Base-by-base conservation (phyloP, 2,888 invertebrate genomes). In the Artemia sinica region DNA sequence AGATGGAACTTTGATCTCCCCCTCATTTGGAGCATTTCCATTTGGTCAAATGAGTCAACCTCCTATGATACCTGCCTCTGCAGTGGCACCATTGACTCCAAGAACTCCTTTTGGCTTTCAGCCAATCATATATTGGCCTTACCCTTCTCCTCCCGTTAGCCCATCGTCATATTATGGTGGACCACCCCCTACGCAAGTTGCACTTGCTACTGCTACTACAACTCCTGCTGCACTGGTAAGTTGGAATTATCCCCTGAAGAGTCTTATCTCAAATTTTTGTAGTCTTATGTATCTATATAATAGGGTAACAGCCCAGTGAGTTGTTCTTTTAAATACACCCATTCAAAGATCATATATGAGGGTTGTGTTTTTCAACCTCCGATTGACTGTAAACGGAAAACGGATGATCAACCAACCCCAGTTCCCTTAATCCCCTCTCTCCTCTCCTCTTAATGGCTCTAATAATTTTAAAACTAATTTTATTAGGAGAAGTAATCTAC, bases 131-230 rank as follows among this genome's bases (percentile, higher is more conserved):
- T 92, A 92, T 81, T 94, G 92, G 92, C 88, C 89, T 0, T 93
- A 93, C 80, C 92, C 93, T 66, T 91, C 91, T 74, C 93, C 93
- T 58, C 93, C 93, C 0, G 91, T 93, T 18, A 92, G 92, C 65
- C 93, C 93, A 0, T 91, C 91, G 58, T 88, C 86, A 74, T 89
- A 89, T 78, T 89, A 86, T 76, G 86, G 86, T 71, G 84, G 84
- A 3, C 83, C 85, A 49, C 63, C 71, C 10, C 51, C 66, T 12
- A 49, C 49, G n/a, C 69, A 68, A 65, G 66, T 67, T n/a, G 48
- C 72, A 50, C 65, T 70, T 12, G 67, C 68, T 51, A 67, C 72
- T 69, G 65, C 66, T 69, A 66, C 72, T 68, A 67, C 71, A 65
- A 52, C 71, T 58, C 70, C 73, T 65, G 72, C 73, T 50, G 66